Conservation (phyloP, 2,888 invertebrate genomes). For the Nezara viridula region DNA sequence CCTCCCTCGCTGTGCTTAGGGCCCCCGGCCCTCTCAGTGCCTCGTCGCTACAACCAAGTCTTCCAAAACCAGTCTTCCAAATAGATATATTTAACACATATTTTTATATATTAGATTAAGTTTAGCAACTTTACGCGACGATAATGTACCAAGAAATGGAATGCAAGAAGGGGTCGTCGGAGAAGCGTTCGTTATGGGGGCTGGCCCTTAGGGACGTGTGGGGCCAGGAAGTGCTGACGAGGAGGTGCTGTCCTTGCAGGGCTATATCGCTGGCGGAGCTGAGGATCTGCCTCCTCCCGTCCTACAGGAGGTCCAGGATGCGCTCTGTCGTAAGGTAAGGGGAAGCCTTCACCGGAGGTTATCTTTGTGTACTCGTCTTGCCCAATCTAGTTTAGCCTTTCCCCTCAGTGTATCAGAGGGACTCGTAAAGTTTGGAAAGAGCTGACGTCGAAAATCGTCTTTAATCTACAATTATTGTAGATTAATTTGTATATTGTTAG, state of each 20-base stretch:
- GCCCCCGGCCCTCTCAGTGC: conserved; percentile 5
- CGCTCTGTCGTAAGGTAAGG: conserved; percentile 65
- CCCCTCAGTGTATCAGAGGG: too few species aligned
- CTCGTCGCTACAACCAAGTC: conserved; percentile 61
- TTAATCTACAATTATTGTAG: too few species aligned
- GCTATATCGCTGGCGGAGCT: conserved; percentile 63
- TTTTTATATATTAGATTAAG: conserved; percentile 32
- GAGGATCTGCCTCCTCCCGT: conserved; percentile 62
- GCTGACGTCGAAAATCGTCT: too few species aligned
- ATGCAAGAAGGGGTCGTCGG: conserved; percentile 43
- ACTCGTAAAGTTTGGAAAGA: too few species aligned
- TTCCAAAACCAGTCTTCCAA: conserved; percentile 58
- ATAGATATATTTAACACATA: background rate
- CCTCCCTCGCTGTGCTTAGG: conserved; percentile 38
- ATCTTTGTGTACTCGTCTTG: background rate
- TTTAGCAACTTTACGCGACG: background rate
- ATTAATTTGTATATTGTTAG: too few species aligned
- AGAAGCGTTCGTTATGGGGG: conserved; percentile 61
- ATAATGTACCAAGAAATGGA: conserved; percentile 33
- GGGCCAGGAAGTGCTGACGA: conserved; percentile 66
- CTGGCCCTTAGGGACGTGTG: conserved; percentile 61
- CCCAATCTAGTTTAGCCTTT: background rate
- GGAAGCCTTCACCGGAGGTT: background rate
- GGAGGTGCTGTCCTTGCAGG: conserved; percentile 62
- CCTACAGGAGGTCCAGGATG: conserved; percentile 58